Evolutionary conservation across 2,888 invertebrate genomes (phyloP).

Genomic region (Alloplasta piceator): DNA sequence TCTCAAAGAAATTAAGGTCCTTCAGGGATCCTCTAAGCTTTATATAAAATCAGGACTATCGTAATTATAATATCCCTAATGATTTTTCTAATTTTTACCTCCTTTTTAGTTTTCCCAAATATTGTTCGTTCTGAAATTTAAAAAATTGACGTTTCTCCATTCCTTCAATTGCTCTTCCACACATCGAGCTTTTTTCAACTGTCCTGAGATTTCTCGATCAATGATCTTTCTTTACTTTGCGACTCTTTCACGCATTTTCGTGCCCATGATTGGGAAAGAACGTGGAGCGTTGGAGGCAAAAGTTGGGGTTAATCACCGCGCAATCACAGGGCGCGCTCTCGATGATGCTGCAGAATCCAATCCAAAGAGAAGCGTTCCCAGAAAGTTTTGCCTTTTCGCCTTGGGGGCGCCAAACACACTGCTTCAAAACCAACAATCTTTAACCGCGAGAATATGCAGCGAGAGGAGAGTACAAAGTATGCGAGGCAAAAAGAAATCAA

Average conservation of each 20-base stretch:
- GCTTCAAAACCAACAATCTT: slow-evolving; percentile 82
- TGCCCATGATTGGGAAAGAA: neutral
- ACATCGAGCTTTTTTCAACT: too few relatives aligned
- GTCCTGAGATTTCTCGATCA: too few relatives aligned
- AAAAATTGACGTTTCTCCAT: too few relatives aligned
- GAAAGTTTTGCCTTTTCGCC: slow-evolving; percentile 72
- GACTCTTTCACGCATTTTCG: neutral
- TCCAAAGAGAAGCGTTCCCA: slow-evolving; percentile 65
- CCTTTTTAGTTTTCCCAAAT: too few relatives aligned
- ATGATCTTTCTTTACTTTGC: neutral
- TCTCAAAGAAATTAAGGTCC: slow-evolving; percentile 13
- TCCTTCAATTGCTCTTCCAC: too few relatives aligned
- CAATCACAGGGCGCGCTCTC: slow-evolving; percentile 77
- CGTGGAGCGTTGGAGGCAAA: slow-evolving; percentile 70
- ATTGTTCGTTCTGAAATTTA: too few relatives aligned
- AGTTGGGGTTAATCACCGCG: slow-evolving; percentile 80
- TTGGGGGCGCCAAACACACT: slow-evolving; percentile 69
- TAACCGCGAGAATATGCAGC: slow-evolving; percentile 68
- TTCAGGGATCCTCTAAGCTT: too few relatives aligned
- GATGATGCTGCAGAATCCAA: slow-evolving; percentile 68
- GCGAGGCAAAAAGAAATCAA: slow-evolving; percentile 64
- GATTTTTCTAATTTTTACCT: too few relatives aligned
- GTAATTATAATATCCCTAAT: too few relatives aligned
- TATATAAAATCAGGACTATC: too few relatives aligned
- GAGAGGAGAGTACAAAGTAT: slow-evolving; percentile 19